A percentile compares a stretch with the other conserved stretches of the same genome.
These are phyloP conservation scores for Brachionus rotundiformis DNA, from an alignment of 1,140 invertebrate species.

Conservation along the genomic window DNA sequence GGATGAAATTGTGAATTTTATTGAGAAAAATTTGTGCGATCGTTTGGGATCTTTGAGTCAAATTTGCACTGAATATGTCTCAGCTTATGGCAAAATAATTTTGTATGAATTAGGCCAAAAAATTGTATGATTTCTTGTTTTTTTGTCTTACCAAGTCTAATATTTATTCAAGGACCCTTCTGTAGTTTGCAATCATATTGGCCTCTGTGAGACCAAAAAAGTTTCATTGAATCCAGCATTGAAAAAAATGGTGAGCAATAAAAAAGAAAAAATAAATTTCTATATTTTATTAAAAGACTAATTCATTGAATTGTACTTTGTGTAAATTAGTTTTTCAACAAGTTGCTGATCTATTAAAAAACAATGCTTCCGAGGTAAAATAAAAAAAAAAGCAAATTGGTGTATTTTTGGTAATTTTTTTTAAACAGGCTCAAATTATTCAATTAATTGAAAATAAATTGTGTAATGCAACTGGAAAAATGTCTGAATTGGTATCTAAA, in stretches of 20 bases:
- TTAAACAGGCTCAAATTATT: not conserved
- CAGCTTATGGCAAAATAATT: slow-evolving; percentile 34
- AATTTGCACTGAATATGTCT: slow-evolving; percentile 44
- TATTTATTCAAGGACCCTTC: slow-evolving; percentile 8
- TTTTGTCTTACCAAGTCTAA: not conserved
- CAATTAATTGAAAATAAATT: slow-evolving; percentile 8
- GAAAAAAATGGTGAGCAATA: slow-evolving; percentile 5
- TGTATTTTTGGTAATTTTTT: not conserved
- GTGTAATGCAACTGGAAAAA: slow-evolving; percentile 30
- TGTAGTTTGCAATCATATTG: slow-evolving; percentile 6
- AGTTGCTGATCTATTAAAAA: slow-evolving; percentile 22
- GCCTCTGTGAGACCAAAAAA: slow-evolving; percentile 26
- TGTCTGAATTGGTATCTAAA: not conserved
- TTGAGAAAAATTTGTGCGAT: slow-evolving; percentile 44
- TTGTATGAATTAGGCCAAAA: slow-evolving; percentile 41
- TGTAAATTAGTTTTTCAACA: slow-evolving; percentile 41
- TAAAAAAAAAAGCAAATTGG: not conserved
- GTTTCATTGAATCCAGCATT: not conserved
- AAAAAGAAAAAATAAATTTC: not conserved
- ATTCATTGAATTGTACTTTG: slow-evolving; percentile 26
- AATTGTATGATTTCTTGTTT: not conserved
- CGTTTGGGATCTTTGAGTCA: slow-evolving; percentile 18
- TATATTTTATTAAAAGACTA: not conserved
- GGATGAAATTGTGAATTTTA: slow-evolving; percentile 40
- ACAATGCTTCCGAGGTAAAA: slow-evolving; percentile 19